A percentile compares a stretch with the other conserved stretches of the same genome.
phyloP scores from a whole-genome alignment of 2,113 vertebrate genomes.

The Melanocharis versteri region DNA sequence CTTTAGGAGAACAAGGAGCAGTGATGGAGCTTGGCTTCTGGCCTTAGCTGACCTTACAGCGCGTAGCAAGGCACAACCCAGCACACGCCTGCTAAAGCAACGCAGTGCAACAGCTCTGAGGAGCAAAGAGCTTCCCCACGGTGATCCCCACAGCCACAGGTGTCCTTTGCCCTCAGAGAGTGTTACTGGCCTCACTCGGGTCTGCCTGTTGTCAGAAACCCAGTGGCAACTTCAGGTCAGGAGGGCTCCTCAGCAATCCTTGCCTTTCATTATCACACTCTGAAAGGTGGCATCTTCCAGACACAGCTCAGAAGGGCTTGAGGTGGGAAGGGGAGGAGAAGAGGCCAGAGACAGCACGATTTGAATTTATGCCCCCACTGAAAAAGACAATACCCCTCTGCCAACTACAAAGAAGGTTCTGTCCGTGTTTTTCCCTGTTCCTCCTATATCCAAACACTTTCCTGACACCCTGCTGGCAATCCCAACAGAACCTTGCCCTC shows the following conservation, averaged over 20 bases:
- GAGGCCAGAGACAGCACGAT: background rate
- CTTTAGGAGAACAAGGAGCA: background rate
- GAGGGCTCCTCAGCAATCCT: background rate
- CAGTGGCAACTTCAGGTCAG: background rate
- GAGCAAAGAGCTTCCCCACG: background rate
- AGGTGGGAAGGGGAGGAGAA: background rate
- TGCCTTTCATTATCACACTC: background rate
- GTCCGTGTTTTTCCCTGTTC: fast-evolving
- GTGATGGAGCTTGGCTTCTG: background rate
- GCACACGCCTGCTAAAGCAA: background rate
- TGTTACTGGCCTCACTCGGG: background rate
- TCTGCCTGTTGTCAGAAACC: background rate
- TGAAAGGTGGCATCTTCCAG: background rate
- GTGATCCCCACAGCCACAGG: background rate
- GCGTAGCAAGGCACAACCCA: background rate
- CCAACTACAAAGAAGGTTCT: background rate
- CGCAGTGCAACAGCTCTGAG: background rate
- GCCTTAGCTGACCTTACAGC: background rate
- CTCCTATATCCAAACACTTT: fast-evolving
- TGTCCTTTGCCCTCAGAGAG: background rate
- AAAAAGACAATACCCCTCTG: background rate
- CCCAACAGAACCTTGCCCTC: background rate
- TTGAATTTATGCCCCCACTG: background rate
- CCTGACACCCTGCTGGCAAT: background rate
- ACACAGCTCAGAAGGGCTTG: background rate